A percentile compares a stretch with the other conserved stretches of the same genome.
Evolutionary conservation across 2,113 vertebrate genomes (phyloP).

Genomic region (Hepsetus odoe): DNA sequence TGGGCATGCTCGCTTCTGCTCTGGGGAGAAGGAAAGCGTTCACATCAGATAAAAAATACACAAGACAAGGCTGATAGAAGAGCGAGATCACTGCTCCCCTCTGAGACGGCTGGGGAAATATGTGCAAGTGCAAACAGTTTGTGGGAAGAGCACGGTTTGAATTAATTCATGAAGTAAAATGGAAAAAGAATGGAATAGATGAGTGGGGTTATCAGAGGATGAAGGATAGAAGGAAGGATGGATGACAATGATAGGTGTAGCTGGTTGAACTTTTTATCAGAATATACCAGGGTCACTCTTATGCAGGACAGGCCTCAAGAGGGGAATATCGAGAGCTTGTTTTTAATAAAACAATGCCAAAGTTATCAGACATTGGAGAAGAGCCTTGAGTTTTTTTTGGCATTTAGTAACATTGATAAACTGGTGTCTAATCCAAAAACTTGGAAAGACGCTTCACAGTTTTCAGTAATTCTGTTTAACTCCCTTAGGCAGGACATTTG

Average conservation of each 20-base stretch:
- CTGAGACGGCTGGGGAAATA: slow-evolving; percentile 53
- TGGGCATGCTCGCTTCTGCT: slow-evolving; percentile 66
- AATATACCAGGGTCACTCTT: slow-evolving; percentile 26
- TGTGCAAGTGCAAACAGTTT: slow-evolving; percentile 57
- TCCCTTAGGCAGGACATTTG: slow-evolving; percentile 32
- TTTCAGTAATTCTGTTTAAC: slow-evolving; percentile 19
- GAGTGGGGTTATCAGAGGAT: slow-evolving; percentile 46
- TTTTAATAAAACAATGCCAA: neutral
- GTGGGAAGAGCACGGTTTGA: slow-evolving; percentile 58
- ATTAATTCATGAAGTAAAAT: slow-evolving; percentile 48
- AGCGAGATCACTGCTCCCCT: slow-evolving; percentile 53
- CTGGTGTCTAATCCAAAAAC: slow-evolving; percentile 9
- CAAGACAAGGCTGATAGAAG: slow-evolving; percentile 65
- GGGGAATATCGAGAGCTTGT: neutral
- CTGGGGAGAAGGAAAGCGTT: slow-evolving; percentile 68
- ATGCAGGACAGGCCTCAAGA: neutral
- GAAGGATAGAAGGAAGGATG: slow-evolving; percentile 8
- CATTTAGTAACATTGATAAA: slow-evolving; percentile 19
- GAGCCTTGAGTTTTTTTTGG: neutral
- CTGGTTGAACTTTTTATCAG: neutral
- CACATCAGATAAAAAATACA: slow-evolving; percentile 70
- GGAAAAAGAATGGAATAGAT: slow-evolving; percentile 43
- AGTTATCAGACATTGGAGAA: neutral
- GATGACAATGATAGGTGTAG: slow-evolving; percentile 36
- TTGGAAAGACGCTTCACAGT: neutral